Percentiles rank a stretch among this genome's conserved stretches.
phyloP scores from a whole-genome alignment of 2,797 vertebrate genomes.

The Megalops cyprinoides region DNA sequence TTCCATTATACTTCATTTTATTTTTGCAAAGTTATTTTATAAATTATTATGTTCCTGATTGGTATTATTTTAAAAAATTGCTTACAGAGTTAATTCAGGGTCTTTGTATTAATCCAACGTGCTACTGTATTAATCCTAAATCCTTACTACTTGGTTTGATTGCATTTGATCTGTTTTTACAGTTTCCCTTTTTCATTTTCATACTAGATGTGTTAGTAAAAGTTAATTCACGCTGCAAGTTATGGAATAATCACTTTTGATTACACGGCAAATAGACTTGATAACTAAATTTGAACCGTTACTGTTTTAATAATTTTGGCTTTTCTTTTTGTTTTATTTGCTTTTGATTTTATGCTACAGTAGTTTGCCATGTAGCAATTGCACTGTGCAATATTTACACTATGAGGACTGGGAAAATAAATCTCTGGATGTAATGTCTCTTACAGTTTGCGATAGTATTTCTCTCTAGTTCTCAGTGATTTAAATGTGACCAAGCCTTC shows the following conservation, averaged over 20 bases:
- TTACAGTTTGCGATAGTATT: conserved; percentile 99
- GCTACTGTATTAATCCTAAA: conserved; percentile 84
- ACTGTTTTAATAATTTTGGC: conserved; percentile 90
- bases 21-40: conserved; percentile 71
- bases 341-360: conserved; percentile 96
- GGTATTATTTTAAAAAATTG: conserved; percentile 75
- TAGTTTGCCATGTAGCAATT: conserved; percentile 99
- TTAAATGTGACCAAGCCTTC: conserved; percentile 99
- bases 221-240: conserved; percentile 98
- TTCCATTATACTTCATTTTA: conserved; percentile 58
- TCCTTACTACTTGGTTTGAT: conserved; percentile 67
- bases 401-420: conserved; percentile 97
- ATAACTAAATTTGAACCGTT: conserved; percentile 90
- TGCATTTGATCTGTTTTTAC: conserved; percentile 71
- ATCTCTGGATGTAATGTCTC: conserved; percentile 99
- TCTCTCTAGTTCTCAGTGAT: conserved; percentile 99
- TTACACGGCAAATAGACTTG: conserved; percentile 84
- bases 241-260: conserved; percentile 89
- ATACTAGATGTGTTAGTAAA: conserved; percentile 76
- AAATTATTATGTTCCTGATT: conserved; percentile 70
- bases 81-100: conserved; percentile 85
- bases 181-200: conserved; percentile 62
- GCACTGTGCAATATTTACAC: conserved; percentile 99
- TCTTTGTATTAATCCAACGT: conserved; percentile 85
- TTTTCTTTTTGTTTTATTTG: conserved; percentile 78